These are phyloP conservation scores for Parnassius orleans DNA, from an alignment of 2,888 invertebrate species.

Conservation along the genomic window DNA sequence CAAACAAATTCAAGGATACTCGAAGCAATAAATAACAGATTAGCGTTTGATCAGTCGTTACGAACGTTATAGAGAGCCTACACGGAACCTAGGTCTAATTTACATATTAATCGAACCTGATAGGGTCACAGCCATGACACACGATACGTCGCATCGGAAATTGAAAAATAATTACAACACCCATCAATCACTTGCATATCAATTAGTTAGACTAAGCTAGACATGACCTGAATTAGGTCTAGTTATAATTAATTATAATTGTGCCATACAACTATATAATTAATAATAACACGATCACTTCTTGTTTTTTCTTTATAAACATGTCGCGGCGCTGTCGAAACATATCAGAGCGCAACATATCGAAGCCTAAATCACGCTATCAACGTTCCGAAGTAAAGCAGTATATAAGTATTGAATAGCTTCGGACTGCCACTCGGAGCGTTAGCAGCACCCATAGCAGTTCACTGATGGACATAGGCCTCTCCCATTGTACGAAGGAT, in stretches of 20 bases:
- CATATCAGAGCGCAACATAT: no score
- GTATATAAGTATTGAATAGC: no score
- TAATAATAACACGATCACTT: no score
- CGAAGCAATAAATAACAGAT: conserved; percentile 4
- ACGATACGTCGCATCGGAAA: conserved; percentile 3
- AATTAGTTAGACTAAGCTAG: conserved; percentile 14
- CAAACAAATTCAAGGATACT: not conserved
- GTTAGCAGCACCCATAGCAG: no score
- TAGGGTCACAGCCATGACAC: conserved; percentile 4
- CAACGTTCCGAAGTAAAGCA: no score
- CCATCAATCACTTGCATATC: conserved; percentile 21
- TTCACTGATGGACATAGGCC: no score
- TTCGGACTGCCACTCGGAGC: no score
- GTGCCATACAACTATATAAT: not conserved
- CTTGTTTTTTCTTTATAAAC: no score
- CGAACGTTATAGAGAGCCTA: not conserved
- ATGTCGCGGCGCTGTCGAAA: no score
- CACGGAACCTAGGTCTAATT: conserved; percentile 11
- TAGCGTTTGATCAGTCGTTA: not conserved
- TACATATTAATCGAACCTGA: conserved; percentile 20
- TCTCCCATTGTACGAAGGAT: no score
- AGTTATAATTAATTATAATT: conserved; percentile 15
- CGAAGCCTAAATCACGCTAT: no score
- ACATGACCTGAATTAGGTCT: conserved; percentile 23
- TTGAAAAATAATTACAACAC: conserved; percentile 13